A percentile compares a stretch with the other conserved stretches of the same genome.
Evolutionary conservation across 2,797 vertebrate species (phyloP).

Genomic region (Sylvilagus floridanus): DNA sequence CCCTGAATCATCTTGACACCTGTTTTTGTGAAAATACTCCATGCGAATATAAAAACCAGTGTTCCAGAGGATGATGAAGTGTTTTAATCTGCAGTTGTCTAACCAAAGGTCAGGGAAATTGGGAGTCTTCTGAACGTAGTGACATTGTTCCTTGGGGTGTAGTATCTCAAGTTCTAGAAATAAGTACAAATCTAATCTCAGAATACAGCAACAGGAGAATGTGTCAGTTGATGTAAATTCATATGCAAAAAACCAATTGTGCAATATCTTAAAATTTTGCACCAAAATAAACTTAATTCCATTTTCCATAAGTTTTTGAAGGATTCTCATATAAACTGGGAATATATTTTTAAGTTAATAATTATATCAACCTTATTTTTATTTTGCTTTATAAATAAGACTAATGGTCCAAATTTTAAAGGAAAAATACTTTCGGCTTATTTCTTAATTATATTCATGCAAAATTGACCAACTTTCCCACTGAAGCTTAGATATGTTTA

Average conservation of each 20-base stretch:
- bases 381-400: constrained; percentile 51
- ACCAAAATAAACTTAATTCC: too few relatives aligned
- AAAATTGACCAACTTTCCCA: not conserved
- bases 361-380: not conserved
- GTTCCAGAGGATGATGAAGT: constrained; percentile 9
- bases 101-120: constrained; percentile 2
- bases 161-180: not conserved
- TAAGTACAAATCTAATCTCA: constrained; percentile 26
- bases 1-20: constrained; percentile 47
- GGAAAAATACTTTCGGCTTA: not conserved
- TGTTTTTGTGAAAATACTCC: constrained; percentile 38
- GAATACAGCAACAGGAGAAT: not conserved
- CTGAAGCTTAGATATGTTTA: not conserved
- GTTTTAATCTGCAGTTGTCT: not conserved
- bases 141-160: constrained; percentile 38
- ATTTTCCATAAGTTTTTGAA: too few relatives aligned
- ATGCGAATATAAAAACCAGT: constrained; percentile 8
- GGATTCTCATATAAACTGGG: not conserved
- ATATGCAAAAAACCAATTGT: too few relatives aligned
- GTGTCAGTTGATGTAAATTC: not conserved
- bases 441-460: constrained; percentile 11
- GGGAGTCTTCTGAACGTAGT: constrained; percentile 6
- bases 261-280: too few relatives aligned
- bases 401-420: not conserved
- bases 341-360: constrained; percentile 3